These are phyloP conservation scores for Carcharodon carcharias DNA, from an alignment of 2,797 vertebrate species.

Conservation along the genomic window DNA sequence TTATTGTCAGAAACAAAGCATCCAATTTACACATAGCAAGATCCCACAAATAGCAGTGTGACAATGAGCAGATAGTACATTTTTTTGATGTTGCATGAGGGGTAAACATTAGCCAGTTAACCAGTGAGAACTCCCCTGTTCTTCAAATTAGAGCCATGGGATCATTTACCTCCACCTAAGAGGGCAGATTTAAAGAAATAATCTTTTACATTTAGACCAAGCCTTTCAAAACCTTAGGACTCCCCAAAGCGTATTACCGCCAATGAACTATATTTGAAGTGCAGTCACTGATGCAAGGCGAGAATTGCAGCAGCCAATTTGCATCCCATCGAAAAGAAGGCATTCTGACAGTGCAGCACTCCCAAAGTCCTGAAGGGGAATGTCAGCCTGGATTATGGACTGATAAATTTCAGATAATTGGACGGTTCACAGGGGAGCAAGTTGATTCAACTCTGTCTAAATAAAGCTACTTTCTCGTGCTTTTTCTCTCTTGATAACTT, in stretches of 20 bases:
- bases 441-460: neutral
- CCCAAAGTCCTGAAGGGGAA: too few relatives aligned
- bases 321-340: too few relatives aligned
- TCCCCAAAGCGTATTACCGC: too few relatives aligned
- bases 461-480: neutral
- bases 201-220: too few relatives aligned
- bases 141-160: neutral
- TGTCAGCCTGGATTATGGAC: neutral
- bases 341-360: too few relatives aligned
- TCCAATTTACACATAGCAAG: neutral
- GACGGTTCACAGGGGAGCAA: neutral
- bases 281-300: too few relatives aligned
- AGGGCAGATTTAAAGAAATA: neutral
- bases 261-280: too few relatives aligned
- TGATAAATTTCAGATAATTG: neutral
- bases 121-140: neutral
- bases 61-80: neutral
- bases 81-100: too few relatives aligned
- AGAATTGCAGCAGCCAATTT: too few relatives aligned
- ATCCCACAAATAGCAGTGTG: neutral
- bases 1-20: neutral
- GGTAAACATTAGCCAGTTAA: neutral
- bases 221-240: too few relatives aligned
- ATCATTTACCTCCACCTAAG: neutral
- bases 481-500: neutral